Evolutionary conservation across 2,113 vertebrate species (phyloP), one percentile per base, ranked within the genome.

Genomic region (Puma concolor): DNA sequence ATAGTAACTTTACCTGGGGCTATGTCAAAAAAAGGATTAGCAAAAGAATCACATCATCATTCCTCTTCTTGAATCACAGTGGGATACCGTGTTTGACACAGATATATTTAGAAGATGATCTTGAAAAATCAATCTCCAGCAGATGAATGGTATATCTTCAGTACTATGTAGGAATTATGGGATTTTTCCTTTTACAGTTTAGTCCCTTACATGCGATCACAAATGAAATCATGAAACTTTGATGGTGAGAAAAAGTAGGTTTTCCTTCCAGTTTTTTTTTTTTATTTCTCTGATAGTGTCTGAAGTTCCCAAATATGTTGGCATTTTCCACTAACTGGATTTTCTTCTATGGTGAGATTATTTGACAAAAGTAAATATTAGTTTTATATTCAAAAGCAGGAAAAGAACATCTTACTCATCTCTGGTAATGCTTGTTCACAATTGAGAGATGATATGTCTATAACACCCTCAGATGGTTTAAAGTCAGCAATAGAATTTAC

Each of bases 211-310:
- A 36, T 94, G 44, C 9, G 31, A 31, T 87, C n/a, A 48, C 72
- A 97, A 92, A 74, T 86, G 52, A 97, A 97, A 87, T 92, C 29
- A 38, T 64, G 71, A 86, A 95, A 85, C 29, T 63, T 92, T 66
- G 57, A 86, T 38, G 52, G 41, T 41, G 13, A 93, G 36, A 5
- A 52, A 92, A 52, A 19, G 27, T 17, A 14, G 29, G 52, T 33
- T 41, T 50, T 19, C 9, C 12, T 25, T 29, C 52, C 29, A 36
- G 25, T 25, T 50, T 36, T n/a, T 25, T 50, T 4, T n/a, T 94
- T 81, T 94, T 77, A 76, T 76, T 76, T 48, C 41, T 36, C 33
- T 57, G 41, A 8, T 71, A 31, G 16, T 50, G 7, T 79, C 31
- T 72, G 13, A 83, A 86, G 44, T 86, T 85, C 33, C 38, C 31